A percentile compares a stretch with the other conserved stretches of the same genome.
Evolutionary conservation across 2,113 vertebrate species (phyloP).

Genomic region (Bagarius yarrelli): DNA sequence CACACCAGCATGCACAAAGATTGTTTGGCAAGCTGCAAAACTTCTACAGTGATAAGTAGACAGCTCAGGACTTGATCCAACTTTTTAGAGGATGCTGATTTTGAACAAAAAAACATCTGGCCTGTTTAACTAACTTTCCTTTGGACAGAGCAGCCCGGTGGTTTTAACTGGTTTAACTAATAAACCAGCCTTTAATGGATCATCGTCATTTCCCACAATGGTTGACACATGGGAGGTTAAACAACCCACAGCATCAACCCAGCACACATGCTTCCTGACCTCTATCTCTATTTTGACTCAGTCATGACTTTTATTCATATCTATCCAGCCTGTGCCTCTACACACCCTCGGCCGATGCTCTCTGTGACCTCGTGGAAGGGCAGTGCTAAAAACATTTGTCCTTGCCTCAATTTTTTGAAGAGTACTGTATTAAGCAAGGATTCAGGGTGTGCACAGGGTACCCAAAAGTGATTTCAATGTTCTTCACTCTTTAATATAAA

Average conservation of each 20-base stretch:
- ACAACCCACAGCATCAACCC: neutral
- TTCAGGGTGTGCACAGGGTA: slow-evolving; percentile 42
- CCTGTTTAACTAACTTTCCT: slow-evolving; percentile 69
- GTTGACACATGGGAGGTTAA: slow-evolving; percentile 29
- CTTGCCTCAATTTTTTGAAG: neutral
- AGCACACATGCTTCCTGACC: slow-evolving; percentile 40
- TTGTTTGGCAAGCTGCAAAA: slow-evolving; percentile 55
- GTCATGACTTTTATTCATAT: slow-evolving; percentile 35
- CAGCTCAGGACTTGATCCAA: slow-evolving; percentile 61
- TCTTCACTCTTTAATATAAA: neutral
- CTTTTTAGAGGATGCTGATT: slow-evolving; percentile 63
- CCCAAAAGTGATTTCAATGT: neutral
- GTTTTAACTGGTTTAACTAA: slow-evolving; percentile 55
- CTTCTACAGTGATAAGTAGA: slow-evolving; percentile 59
- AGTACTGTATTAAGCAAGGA: slow-evolving; percentile 31
- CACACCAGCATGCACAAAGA: slow-evolving; percentile 31
- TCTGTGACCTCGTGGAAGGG: slow-evolving; percentile 8
- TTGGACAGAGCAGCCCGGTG: slow-evolving; percentile 57
- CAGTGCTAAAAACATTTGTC: slow-evolving; percentile 35
- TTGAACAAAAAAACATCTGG: slow-evolving; percentile 65
- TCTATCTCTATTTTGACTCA: slow-evolving; percentile 19
- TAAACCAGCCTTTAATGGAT: neutral
- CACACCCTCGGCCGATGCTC: neutral
- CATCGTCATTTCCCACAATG: slow-evolving; percentile 32
- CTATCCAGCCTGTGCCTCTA: slow-evolving; percentile 23